Conservation (phyloP, 2,888 invertebrate species). For the Xylota sylvarum region DNA sequence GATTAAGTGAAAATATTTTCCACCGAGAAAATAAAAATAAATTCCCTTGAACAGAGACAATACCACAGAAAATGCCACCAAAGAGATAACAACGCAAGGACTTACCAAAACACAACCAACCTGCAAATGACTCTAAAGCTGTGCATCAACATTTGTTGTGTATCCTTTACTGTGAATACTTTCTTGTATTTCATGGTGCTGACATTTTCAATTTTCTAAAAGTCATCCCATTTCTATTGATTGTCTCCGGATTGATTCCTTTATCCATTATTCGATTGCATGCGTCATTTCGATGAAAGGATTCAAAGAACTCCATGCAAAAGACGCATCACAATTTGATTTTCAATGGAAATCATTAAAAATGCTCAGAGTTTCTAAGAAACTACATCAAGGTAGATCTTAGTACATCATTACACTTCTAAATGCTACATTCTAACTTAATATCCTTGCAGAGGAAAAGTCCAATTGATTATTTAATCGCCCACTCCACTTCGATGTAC, state of each 20-base stretch:
- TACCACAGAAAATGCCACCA: background rate
- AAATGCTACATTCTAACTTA: background rate
- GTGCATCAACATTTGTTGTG: too few relatives aligned
- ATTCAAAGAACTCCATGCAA: background rate
- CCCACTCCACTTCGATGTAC: background rate
- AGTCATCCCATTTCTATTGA: constrained; percentile 7
- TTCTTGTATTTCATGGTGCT: constrained; percentile 18
- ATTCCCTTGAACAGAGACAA: background rate
- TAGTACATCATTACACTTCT: background rate
- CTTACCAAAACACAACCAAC: background rate
- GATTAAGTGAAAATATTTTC: constrained; percentile 29
- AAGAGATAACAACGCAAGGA: background rate
- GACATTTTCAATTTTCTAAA: constrained; percentile 45
- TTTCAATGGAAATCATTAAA: background rate
- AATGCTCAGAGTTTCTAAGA: background rate
- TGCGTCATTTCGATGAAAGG: background rate
- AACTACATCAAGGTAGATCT: background rate
- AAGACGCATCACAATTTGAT: too few relatives aligned
- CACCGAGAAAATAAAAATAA: constrained; percentile 46
- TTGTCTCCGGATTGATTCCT: constrained; percentile 3
- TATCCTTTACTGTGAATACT: background rate
- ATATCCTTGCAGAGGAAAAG: background rate
- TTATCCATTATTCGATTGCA: constrained; percentile 7
- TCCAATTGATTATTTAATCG: constrained; percentile 13
- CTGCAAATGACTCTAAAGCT: background rate